Percentiles rank a stretch among this genome's conserved stretches.
Conservation (phyloP, 2,113 vertebrate species). For the Vidua chalybeata region DNA sequence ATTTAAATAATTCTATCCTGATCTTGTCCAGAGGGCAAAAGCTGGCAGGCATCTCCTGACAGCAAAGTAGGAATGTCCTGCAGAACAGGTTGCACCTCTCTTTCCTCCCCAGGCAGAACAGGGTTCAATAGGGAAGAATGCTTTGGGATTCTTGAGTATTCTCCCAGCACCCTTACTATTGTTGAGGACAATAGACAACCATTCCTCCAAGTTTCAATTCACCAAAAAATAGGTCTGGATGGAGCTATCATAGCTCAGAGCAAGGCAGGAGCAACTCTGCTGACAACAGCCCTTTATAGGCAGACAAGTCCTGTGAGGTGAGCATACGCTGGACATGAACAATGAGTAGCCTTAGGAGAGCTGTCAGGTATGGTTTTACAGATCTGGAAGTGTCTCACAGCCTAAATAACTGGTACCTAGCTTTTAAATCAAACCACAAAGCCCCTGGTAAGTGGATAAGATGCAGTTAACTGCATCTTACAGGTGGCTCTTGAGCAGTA, state of each 20-base stretch:
- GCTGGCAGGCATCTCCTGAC: not conserved
- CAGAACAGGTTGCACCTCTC: not conserved
- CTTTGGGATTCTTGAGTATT: not conserved
- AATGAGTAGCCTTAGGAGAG: not conserved
- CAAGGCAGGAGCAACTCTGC: not conserved
- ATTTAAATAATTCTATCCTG: not conserved
- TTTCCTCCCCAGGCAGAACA: not conserved
- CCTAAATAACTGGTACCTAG: not conserved
- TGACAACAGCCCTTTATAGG: not conserved
- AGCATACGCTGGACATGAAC: not conserved
- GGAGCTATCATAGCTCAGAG: not conserved
- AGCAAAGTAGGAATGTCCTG: not conserved
- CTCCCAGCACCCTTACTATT: not conserved
- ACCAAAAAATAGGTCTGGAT: not conserved
- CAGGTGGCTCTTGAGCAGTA: not conserved
- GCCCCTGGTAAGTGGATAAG: not conserved
- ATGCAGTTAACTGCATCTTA: not conserved
- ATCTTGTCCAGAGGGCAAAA: not conserved
- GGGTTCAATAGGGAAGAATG: not conserved
- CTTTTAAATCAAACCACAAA: not conserved
- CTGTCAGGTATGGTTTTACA: not conserved
- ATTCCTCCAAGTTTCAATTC: not conserved
- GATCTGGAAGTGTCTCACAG: not conserved
- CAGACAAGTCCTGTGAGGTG: not conserved
- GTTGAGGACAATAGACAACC: not conserved